phyloP scores from a whole-genome alignment of 2,888 invertebrate species.

The Lithophane socia region DNA sequence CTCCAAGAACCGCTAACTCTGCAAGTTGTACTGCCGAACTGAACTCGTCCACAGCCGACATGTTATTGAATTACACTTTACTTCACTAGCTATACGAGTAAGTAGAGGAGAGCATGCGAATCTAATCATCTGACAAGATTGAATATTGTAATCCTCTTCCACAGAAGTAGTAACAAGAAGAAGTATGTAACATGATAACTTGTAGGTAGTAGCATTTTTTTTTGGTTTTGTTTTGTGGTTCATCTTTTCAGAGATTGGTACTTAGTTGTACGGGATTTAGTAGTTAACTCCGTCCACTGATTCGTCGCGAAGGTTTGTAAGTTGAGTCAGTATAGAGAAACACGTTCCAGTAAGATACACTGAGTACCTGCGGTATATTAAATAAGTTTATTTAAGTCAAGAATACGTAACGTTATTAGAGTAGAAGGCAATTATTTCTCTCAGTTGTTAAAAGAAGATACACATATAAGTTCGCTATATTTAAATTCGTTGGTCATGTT shows the following conservation, averaged over 20 bases:
- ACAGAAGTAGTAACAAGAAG: background rate
- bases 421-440: no score
- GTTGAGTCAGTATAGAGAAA: no score
- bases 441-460: no score
- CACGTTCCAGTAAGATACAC: no score
- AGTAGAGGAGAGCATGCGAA: constrained; percentile 14
- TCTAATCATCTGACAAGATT: constrained; percentile 46
- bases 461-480: no score
- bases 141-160: constrained; percentile 50
- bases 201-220: background rate
- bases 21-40: constrained; percentile 17
- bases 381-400: no score
- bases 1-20: background rate
- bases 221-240: background rate
- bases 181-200: background rate
- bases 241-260: background rate
- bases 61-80: constrained; percentile 36
- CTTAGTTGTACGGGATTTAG: no score
- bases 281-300: no score
- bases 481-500: no score
- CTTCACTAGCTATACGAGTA: constrained; percentile 9
- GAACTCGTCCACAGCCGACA: constrained; percentile 1
- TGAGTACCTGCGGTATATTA: no score
- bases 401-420: no score
- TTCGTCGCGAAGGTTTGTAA: no score